phyloP scores from a whole-genome alignment of 1,140 invertebrate genomes.

The Riptortus pedestris region DNA sequence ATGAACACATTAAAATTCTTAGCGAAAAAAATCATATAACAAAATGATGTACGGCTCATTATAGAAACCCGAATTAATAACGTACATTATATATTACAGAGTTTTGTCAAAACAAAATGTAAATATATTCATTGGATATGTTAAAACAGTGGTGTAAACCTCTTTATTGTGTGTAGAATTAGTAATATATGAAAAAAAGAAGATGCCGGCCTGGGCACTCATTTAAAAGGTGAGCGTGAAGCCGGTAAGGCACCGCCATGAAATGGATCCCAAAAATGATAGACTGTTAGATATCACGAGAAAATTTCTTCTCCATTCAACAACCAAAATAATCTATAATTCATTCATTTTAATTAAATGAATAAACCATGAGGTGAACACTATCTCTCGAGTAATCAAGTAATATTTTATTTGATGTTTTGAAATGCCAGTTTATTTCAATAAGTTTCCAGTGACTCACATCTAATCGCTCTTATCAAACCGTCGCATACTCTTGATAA shows the following conservation, averaged over 20 bases:
- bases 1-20: too few species aligned
- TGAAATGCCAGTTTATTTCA: too few species aligned
- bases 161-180: not conserved
- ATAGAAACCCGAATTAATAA: too few species aligned
- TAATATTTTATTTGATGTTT: too few species aligned
- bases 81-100: too few species aligned
- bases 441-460: too few species aligned
- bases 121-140: conserved; percentile 6
- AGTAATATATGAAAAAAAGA: not conserved
- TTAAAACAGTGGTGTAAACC: not conserved
- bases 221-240: not conserved
- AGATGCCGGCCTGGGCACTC: not conserved
- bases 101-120: not conserved
- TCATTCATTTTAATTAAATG: conserved; percentile 7
- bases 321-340: not conserved
- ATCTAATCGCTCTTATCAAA: too few species aligned
- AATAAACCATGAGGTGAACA: not conserved
- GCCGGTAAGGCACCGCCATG: not conserved
- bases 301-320: not conserved
- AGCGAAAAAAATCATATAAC: too few species aligned
- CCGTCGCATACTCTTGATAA: too few species aligned
- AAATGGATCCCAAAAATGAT: not conserved
- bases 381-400: too few species aligned
- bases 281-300: not conserved
- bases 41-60: too few species aligned